A percentile compares a stretch with the other conserved stretches of the same genome.
Evolutionary conservation across 2,888 invertebrate species (phyloP).

Genomic region (Oscheius sp.): DNA sequence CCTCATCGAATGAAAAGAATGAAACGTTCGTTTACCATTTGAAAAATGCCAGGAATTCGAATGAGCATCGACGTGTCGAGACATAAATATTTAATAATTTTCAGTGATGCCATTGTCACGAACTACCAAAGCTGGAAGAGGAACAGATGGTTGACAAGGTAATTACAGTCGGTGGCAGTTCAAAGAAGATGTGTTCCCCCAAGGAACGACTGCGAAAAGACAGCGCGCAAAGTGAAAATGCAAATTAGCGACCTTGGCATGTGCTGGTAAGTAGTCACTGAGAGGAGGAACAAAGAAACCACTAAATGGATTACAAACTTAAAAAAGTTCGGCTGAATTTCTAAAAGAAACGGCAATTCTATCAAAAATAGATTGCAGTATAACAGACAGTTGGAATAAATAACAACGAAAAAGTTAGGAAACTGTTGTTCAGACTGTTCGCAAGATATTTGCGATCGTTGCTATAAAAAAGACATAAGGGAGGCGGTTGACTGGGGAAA

Average conservation of each 20-base stretch:
- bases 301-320: not conserved
- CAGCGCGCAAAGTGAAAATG: constrained; percentile 29
- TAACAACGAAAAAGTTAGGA: not conserved
- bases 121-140: not conserved
- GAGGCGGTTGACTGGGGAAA: not conserved
- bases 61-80: not conserved
- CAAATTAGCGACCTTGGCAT: constrained; percentile 34
- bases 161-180: constrained; percentile 16
- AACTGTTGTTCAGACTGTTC: not conserved
- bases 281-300: constrained; percentile 21
- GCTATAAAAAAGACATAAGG: not conserved
- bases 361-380: too few species aligned
- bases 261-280: not conserved
- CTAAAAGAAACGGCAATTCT: too few species aligned
- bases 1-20: not conserved
- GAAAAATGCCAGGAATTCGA: too few species aligned
- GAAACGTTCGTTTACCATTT: not conserved
- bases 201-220: constrained; percentile 15
- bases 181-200: constrained; percentile 1
- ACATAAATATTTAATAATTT: constrained; percentile 15
- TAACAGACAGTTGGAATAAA: not conserved
- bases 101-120: not conserved
- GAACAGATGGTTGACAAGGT: constrained; percentile 4
- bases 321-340: too few species aligned
- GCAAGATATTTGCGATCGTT: not conserved